Evolutionary conservation across 1,140 invertebrate species (phyloP).

Genomic region (Drosophila paulistorum): DNA sequence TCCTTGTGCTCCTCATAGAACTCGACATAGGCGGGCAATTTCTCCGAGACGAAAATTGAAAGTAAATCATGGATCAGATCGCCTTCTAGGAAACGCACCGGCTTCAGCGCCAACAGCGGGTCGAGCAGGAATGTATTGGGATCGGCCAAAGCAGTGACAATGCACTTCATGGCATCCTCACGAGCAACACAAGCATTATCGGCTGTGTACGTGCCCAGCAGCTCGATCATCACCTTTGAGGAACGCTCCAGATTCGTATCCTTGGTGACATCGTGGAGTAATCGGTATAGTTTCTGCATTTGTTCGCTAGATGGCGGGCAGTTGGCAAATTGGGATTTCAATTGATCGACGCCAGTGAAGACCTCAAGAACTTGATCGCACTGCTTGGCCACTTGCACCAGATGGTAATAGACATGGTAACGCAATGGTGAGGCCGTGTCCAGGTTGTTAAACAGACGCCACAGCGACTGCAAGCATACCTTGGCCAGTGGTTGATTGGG

Average conservation of each 20-base stretch:
- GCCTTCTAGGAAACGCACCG: conserved; percentile 97
- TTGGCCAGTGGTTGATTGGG: conserved; percentile 91
- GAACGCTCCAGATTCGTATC: conserved; percentile 92
- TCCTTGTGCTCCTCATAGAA: conserved; percentile 97
- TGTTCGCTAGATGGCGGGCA: conserved; percentile 95
- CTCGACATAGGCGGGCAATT: conserved; percentile 93
- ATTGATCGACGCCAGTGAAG: conserved; percentile 90
- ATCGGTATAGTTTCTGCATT: conserved; percentile 94
- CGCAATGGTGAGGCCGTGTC: conserved; percentile 92
- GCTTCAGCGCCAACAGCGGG: conserved; percentile 95
- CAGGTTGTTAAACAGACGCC: conserved; percentile 95
- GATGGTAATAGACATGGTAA: conserved; percentile 96
- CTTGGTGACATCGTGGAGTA: conserved; percentile 93
- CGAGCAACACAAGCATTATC: conserved; percentile 98
- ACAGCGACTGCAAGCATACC: conserved; percentile 93
- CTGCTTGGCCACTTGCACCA: conserved; percentile 94
- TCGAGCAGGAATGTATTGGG: conserved; percentile 97
- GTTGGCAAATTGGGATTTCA: conserved; percentile 92
- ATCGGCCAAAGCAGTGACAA: conserved; percentile 96
- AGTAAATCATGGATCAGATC: conserved; percentile 97
- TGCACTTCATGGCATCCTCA: conserved; percentile 98
- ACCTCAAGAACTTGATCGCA: conserved; percentile 93
- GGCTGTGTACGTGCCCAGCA: conserved; percentile 97
- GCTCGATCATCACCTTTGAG: conserved; percentile 97
- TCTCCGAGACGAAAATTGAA: conserved; percentile 98